Percentiles rank a stretch among this genome's conserved stretches.
These are phyloP conservation scores for Notarius quadriscutis DNA, from an alignment of 2,113 vertebrate genomes.

Conservation along the genomic window DNA sequence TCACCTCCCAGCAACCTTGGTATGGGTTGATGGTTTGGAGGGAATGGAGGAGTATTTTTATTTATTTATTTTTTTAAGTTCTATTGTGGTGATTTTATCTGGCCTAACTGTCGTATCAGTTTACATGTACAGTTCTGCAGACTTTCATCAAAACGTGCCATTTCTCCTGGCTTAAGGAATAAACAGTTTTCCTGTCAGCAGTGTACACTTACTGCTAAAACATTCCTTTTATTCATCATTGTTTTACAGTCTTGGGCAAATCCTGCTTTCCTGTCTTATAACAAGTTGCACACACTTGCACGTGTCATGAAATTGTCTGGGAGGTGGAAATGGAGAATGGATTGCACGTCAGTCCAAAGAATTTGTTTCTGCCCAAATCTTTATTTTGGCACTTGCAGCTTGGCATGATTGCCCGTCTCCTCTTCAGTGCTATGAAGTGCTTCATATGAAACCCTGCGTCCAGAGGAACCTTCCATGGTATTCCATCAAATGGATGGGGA, in stretches of 20 bases:
- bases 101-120: not conserved
- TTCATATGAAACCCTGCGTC: not conserved
- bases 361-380: constrained; percentile 36
- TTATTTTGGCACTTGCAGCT: constrained; percentile 27
- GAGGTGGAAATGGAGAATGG: constrained; percentile 10
- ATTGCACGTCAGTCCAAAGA: constrained; percentile 16
- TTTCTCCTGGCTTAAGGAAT: not conserved
- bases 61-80: not conserved
- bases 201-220: not conserved
- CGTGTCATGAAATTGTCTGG: not conserved
- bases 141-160: not conserved
- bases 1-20: too few species aligned
- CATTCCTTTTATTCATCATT: not conserved
- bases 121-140: not conserved
- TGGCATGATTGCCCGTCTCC: not conserved
- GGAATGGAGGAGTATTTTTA: not conserved
- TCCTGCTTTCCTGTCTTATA: not conserved
- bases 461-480: not conserved
- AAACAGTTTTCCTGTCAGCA: not conserved
- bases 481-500: not conserved
- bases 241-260: not conserved
- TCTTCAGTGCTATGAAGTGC: not conserved
- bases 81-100: not conserved
- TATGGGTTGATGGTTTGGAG: not conserved
- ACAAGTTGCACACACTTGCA: not conserved